phyloP scores from a whole-genome alignment of 1,140 invertebrate species.

The Rhopalosiphum maidis region DNA sequence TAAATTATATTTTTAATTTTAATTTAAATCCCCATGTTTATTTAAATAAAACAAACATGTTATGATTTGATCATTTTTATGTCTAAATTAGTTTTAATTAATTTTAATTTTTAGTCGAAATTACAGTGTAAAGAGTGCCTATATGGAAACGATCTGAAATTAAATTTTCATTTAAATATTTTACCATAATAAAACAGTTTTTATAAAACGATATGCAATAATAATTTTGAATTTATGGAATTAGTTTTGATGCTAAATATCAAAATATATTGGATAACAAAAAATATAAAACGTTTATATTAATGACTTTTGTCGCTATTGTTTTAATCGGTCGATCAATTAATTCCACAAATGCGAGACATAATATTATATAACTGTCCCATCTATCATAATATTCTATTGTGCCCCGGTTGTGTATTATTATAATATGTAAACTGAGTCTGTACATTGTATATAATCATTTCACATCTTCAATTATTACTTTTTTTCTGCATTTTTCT shows the following conservation, averaged over 20 bases:
- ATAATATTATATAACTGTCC: not conserved
- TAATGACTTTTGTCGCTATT: not conserved
- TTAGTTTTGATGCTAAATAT: not conserved
- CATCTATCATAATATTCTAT: not conserved
- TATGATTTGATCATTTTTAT: not conserved
- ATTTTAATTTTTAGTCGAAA: no score
- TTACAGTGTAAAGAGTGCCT: no score
- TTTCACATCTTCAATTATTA: constrained; percentile 11
- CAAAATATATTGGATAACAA: not conserved
- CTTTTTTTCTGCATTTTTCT: not conserved
- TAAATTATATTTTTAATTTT: not conserved
- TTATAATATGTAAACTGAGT: not conserved
- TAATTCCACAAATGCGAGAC: not conserved
- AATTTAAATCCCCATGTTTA: not conserved
- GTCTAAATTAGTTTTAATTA: not conserved
- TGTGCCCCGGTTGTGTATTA: not conserved
- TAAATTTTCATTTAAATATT: not conserved
- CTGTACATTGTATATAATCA: not conserved
- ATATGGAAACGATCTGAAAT: not conserved
- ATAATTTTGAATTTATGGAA: not conserved
- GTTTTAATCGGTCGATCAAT: constrained; percentile 19
- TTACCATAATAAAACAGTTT: not conserved
- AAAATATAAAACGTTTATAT: not conserved
- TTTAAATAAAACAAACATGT: not conserved
- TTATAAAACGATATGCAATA: not conserved